These are phyloP conservation scores for Rutpela maculata DNA, from an alignment of 2,888 invertebrate species.

Conservation along the genomic window DNA sequence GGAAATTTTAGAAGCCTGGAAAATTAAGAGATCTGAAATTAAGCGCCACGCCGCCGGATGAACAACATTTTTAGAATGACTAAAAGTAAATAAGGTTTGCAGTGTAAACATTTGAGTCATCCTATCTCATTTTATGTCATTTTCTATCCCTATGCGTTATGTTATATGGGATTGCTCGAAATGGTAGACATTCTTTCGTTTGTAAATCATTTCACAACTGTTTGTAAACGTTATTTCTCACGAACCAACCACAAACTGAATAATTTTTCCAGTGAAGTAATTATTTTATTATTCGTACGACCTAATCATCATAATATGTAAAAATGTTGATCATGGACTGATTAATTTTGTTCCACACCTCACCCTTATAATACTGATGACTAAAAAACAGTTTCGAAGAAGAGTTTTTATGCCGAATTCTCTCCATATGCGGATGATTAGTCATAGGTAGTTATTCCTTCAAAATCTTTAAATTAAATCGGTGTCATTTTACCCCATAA, in stretches of 20 bases:
- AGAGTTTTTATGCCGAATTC: not conserved
- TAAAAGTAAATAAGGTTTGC: conserved; percentile 44
- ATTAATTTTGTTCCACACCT: conserved; percentile 22
- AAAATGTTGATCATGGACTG: conserved; percentile 35
- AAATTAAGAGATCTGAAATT: conserved; percentile 1
- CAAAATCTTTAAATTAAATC: not conserved
- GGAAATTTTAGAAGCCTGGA: conserved; percentile 30
- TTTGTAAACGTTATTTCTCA: conserved; percentile 42
- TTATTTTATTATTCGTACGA: conserved; percentile 36
- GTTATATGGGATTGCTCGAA: conserved; percentile 34
- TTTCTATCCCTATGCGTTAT: conserved; percentile 32
- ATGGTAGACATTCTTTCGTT: conserved; percentile 42
- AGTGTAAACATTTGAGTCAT: conserved; percentile 49
- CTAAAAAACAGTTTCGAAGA: conserved; percentile 34
- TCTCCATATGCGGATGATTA: not conserved
- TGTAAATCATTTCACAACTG: conserved; percentile 44
- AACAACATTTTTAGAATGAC: conserved; percentile 39
- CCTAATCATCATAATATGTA: conserved; percentile 43
- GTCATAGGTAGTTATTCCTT: not conserved
- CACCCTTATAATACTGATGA: conserved; percentile 36
- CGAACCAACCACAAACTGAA: conserved; percentile 44
- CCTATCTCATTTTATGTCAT: conserved; percentile 41
- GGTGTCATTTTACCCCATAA: too few relatives aligned
- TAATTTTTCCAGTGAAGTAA: conserved; percentile 45
- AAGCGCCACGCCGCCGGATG: not conserved